Conservation (phyloP, 2,113 vertebrate species). For the Stercorarius parasiticus region DNA sequence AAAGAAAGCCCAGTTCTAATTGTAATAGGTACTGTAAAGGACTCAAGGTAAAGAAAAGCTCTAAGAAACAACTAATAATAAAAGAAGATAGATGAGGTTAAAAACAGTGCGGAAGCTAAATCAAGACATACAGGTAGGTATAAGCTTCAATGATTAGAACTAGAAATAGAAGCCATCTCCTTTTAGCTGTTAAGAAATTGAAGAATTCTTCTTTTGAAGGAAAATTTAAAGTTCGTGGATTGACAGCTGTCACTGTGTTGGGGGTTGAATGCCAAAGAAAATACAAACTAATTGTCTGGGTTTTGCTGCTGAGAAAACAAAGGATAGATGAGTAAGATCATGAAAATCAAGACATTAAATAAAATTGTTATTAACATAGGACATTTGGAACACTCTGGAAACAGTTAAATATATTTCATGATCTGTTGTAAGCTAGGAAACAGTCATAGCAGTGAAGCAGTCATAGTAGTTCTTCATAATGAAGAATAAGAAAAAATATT, state of each 20-base stretch:
- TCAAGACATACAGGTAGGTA: background rate
- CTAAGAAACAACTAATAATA: background rate
- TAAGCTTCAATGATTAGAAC: background rate
- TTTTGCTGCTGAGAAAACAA: background rate
- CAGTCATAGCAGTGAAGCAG: background rate
- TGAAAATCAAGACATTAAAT: background rate
- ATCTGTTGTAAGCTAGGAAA: background rate
- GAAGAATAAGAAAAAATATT: background rate
- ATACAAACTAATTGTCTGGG: background rate
- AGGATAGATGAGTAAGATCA: background rate
- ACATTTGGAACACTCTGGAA: background rate
- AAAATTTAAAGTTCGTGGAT: background rate
- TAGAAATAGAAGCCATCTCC: background rate
- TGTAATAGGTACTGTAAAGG: background rate
- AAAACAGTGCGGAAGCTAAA: background rate
- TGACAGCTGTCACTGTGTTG: background rate
- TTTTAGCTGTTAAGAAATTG: background rate
- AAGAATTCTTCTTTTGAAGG: background rate
- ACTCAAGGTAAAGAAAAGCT: background rate
- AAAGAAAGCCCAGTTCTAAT: background rate
- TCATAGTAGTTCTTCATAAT: background rate
- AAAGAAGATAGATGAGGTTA: background rate
- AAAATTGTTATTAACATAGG: background rate
- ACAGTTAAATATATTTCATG: background rate
- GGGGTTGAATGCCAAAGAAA: background rate